phyloP scores from a whole-genome alignment of 2,797 vertebrate genomes.

The Paramormyrops hopkinsi region DNA sequence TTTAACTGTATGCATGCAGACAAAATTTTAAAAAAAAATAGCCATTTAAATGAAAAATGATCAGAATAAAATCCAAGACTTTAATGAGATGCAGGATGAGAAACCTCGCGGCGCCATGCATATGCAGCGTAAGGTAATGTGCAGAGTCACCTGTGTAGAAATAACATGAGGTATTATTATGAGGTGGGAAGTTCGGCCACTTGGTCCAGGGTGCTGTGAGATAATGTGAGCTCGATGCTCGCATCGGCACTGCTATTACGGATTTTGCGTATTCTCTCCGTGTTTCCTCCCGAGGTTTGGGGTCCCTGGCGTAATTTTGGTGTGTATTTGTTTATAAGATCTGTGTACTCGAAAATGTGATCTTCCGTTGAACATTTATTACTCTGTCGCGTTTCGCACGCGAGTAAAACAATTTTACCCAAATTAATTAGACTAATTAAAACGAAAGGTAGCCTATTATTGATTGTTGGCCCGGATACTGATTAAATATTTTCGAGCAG shows the following conservation, averaged over 20 bases:
- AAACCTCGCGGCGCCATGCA: background rate
- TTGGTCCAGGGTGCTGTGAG: background rate
- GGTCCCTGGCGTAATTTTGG: background rate
- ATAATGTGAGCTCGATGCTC: background rate
- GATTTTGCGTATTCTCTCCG: background rate
- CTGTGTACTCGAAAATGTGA: background rate
- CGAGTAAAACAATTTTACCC: background rate
- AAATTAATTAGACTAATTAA: background rate
- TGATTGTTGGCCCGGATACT: background rate
- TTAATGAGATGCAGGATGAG: background rate
- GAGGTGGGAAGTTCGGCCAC: background rate
- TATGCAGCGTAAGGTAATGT: background rate
- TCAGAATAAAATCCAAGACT: background rate
- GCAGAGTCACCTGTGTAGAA: background rate
- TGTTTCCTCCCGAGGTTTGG: background rate
- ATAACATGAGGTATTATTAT: background rate
- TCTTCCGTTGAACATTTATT: background rate
- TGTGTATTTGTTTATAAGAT: background rate
- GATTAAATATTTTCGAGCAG: background rate
- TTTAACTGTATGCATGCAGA: background rate
- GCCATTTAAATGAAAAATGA: background rate
- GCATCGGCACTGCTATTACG: background rate
- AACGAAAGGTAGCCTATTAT: background rate
- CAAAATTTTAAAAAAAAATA: background rate
- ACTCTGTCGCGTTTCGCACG: background rate